phyloP scores from a whole-genome alignment of 35 echinoderm and acorn worm genomes.

The Acanthaster planci region DNA sequence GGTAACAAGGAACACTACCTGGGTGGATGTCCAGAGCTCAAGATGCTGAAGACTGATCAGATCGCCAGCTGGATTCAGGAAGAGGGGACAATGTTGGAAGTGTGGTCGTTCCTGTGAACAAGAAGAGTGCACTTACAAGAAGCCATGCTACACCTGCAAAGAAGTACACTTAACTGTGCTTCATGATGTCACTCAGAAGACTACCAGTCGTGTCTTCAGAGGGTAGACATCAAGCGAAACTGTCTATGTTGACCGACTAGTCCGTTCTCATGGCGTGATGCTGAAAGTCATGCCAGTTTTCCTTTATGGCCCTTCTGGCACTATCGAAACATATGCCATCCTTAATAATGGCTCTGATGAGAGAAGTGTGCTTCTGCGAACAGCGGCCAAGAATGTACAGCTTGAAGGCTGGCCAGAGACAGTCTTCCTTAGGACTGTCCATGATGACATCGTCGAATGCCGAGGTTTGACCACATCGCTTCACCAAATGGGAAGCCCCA shows the following conservation, averaged over 20 bases:
- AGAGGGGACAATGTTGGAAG: not conserved
- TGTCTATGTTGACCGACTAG: not conserved
- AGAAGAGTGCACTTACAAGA: slow-evolving; percentile 23
- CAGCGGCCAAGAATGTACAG: slow-evolving; percentile 9
- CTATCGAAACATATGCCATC: too few species aligned
- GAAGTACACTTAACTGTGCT: too few species aligned
- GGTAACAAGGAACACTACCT: slow-evolving; percentile 27
- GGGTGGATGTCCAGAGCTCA: slow-evolving; percentile 25
- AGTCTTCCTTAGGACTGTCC: slow-evolving; percentile 28
- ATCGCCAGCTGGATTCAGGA: too few species aligned
- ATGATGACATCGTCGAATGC: not conserved
- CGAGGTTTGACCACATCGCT: too few species aligned
- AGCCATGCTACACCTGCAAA: too few species aligned
- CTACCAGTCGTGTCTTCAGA: slow-evolving; percentile 3
- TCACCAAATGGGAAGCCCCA: not conserved
- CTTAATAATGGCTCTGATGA: slow-evolving; percentile 50
- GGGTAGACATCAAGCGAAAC: not conserved
- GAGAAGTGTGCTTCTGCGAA: slow-evolving; percentile 37
- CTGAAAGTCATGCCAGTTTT: too few species aligned
- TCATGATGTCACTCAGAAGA: not conserved
- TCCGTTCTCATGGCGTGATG: not conserved
- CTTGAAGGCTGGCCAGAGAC: not conserved
- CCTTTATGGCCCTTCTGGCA: too few species aligned
- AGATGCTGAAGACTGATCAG: too few species aligned
- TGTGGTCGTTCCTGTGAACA: not conserved